Evolutionary conservation across 2,888 invertebrate species (phyloP), one percentile per base, ranked within the genome.

Genomic region (Synanthedon formicaeformis): DNA sequence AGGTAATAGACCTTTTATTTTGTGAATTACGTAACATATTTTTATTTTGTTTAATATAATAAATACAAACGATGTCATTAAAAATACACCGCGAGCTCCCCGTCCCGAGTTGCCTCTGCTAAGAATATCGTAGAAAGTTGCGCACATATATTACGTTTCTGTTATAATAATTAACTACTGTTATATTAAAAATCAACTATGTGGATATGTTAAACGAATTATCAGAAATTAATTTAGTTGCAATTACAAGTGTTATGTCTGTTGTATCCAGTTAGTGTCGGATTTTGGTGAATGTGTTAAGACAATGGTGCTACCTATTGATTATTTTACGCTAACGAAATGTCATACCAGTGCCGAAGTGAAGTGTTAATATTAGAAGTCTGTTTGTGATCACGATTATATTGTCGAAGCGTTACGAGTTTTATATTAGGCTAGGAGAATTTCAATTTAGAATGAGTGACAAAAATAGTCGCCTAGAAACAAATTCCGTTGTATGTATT

Each of bases 301-400:
- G 84, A 86, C 85, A 86, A 86, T 86, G 85, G 86, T 85, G 80
- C 23, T 23, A 23, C 23, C 23, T 87, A 87, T 87, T 84, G 87
- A 87, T 87, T 87, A 86, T 85, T 87, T 85, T 85, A 78, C 81
- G 81, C 81, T 79, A 81, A 84, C 80, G 82, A 85, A 87, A 87
- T 86, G 87, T 87, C 87, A 87, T 83, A 84, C 80, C 83, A 71
- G 85, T 81, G 71, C 73, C 78, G 81, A 81, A 77, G 84, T 84
- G 81, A 81, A 77, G 84, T 84, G 85, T 81, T 87, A 87, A 87
- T 87, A 86, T 87, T 86, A 86, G 87, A 85, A 81, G 78, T 83
- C 80, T 84, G 84, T 81, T 82, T 78, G 85, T 81, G 78, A 75
- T 73, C 71, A 78, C 81, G 75, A 78, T 78, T 78, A 82, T 77